Conservation (phyloP, 2,797 vertebrate species). For the Macropus fuliginosus region DNA sequence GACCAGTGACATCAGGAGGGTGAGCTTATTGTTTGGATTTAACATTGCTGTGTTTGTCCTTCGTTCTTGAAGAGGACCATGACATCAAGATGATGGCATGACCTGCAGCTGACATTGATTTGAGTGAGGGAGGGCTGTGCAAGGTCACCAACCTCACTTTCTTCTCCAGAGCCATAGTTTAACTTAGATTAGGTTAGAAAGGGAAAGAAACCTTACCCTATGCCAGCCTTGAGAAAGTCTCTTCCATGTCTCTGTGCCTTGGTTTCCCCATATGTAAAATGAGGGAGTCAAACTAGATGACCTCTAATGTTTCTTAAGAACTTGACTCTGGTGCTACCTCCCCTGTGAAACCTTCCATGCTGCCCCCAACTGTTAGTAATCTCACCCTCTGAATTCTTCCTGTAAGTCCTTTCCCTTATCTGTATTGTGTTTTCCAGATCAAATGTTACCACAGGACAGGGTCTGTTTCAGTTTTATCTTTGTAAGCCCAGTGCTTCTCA, state of each 20-base stretch:
- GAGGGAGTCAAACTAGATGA: not conserved
- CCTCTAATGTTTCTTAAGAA: not conserved
- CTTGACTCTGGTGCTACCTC: not conserved
- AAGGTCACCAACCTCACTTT: too few relatives aligned
- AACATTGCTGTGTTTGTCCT: too few relatives aligned
- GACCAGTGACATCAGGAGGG: too few relatives aligned
- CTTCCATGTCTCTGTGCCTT: not conserved
- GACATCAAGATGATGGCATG: too few relatives aligned
- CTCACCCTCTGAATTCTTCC: not conserved
- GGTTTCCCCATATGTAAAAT: not conserved
- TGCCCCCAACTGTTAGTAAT: not conserved
- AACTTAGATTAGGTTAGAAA: not conserved
- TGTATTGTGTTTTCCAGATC: not conserved
- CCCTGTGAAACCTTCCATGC: not conserved
- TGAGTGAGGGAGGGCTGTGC: too few relatives aligned
- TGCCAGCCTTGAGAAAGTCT: not conserved
- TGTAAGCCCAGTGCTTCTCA: too few relatives aligned
- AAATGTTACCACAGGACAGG: not conserved
- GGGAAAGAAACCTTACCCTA: not conserved
- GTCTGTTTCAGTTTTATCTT: not conserved
- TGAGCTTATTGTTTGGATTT: too few relatives aligned
- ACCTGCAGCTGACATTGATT: too few relatives aligned
- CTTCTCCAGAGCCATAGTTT: too few relatives aligned
- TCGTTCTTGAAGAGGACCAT: too few relatives aligned
- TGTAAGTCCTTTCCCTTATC: not conserved